A percentile compares a stretch with the other conserved stretches of the same genome.
These are phyloP conservation scores for Aphelenchoides besseyi DNA, from an alignment of 1,140 invertebrate genomes.

Conservation along the genomic window DNA sequence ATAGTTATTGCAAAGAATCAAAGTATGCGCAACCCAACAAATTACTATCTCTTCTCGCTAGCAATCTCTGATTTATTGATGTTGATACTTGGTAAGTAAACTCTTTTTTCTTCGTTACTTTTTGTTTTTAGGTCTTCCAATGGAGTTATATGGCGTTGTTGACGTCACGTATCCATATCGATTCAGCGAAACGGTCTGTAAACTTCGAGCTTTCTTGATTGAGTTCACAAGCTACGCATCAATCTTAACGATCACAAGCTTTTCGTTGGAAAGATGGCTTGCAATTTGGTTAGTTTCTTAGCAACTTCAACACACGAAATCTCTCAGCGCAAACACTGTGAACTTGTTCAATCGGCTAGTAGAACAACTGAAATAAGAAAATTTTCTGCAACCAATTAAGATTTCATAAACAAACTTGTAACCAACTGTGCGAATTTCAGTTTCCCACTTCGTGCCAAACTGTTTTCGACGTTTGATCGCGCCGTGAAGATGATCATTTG, in stretches of 20 bases:
- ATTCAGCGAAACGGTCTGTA: conserved; percentile 56
- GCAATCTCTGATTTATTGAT: conserved; percentile 75
- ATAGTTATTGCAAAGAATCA: conserved; percentile 84
- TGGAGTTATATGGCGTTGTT: conserved; percentile 56
- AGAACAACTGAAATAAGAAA: no score
- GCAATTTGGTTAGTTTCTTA: conserved; percentile 54
- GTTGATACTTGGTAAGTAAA: not conserved
- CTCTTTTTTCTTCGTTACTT: not conserved
- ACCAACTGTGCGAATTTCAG: conserved; percentile 38
- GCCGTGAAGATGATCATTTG: conserved; percentile 52
- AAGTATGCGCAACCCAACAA: conserved; percentile 82
- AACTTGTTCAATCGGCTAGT: no score
- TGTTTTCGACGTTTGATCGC: conserved; percentile 56
- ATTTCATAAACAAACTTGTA: conserved; percentile 25
- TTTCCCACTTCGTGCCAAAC: conserved; percentile 56
- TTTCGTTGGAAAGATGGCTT: conserved; percentile 81
- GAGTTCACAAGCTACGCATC: conserved; percentile 71
- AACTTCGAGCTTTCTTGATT: conserved; percentile 58
- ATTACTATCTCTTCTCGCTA: conserved; percentile 70
- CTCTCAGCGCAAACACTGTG: no score
- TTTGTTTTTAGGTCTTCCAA: conserved; percentile 48
- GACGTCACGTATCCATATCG: conserved; percentile 52
- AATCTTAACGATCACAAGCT: conserved; percentile 84
- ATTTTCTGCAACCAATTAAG: no score
- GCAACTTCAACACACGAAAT: not conserved